phyloP scores from a whole-genome alignment of 2,113 vertebrate species.

The Microcebus jonahi region DNA sequence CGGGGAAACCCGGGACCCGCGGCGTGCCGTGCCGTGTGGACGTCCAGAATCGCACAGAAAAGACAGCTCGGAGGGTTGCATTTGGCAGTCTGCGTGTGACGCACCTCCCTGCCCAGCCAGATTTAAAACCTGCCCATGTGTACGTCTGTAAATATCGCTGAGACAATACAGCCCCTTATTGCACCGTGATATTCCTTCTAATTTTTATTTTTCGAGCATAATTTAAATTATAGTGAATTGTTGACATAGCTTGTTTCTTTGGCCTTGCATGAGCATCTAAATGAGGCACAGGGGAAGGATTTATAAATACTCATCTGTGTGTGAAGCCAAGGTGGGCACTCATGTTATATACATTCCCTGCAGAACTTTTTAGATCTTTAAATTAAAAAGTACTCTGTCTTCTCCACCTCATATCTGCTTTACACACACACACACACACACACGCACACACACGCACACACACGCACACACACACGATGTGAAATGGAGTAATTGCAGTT shows the following conservation, averaged over 20 bases:
- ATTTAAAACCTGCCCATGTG: accelerated
- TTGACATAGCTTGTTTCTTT: not conserved
- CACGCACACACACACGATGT: not conserved
- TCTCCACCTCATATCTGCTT: not conserved
- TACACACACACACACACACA: too few species aligned
- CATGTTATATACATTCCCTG: accelerated
- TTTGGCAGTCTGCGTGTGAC: accelerated
- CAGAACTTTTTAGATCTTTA: not conserved
- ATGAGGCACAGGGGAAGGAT: not conserved
- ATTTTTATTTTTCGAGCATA: not conserved
- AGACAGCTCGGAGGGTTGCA: not conserved
- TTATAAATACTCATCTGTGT: accelerated
- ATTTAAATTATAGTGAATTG: not conserved
- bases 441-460: too few species aligned
- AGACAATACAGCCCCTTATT: not conserved
- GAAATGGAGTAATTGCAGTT: not conserved
- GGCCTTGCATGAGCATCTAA: accelerated
- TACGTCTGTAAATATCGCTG: accelerated
- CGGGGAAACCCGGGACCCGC: accelerated
- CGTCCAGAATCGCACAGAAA: too few species aligned
- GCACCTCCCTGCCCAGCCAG: not conserved
- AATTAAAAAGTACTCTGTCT: not conserved
- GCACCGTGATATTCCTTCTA: not conserved
- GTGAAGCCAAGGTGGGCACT: not conserved
- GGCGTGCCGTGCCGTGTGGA: too few species aligned